Percentiles rank a stretch among this genome's conserved stretches.
Conservation (phyloP, 2,888 invertebrate species). For the Portevinia maculata region DNA sequence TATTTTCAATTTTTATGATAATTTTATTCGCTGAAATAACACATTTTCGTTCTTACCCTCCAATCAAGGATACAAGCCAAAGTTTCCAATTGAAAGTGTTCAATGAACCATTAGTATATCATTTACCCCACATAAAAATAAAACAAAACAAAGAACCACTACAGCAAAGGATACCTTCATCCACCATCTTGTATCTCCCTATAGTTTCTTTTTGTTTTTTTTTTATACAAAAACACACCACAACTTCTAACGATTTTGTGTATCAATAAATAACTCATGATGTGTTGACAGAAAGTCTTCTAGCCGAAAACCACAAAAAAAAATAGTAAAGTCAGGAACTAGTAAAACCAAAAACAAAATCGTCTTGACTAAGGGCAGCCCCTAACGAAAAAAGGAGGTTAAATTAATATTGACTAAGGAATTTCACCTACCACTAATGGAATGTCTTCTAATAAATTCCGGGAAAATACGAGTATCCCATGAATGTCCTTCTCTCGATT, state of each 20-base stretch:
- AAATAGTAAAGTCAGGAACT: conserved; percentile 9
- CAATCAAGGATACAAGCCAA: no score
- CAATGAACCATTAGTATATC: conserved; percentile 64
- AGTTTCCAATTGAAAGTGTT: conserved; percentile 62
- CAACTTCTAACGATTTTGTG: conserved; percentile 22
- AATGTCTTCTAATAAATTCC: conserved; percentile 6
- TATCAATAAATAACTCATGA: conserved; percentile 40
- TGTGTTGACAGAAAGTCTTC: conserved; percentile 51
- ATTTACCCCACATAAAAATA: conserved; percentile 31
- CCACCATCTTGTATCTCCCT: not conserved
- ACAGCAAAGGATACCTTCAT: not conserved
- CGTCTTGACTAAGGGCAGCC: not conserved
- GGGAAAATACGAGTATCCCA: conserved; percentile 5
- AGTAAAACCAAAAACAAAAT: no score
- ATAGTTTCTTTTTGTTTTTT: not conserved
- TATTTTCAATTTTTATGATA: no score
- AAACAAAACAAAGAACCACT: conserved; percentile 9
- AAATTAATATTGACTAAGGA: conserved; percentile 29
- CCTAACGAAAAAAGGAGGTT: conserved; percentile 9
- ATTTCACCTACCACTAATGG: not conserved
- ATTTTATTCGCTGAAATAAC: no score
- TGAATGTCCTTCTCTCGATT: not conserved
- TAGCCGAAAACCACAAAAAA: conserved; percentile 1
- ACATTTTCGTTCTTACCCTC: no score
- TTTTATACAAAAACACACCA: not conserved